Base-by-base conservation (phyloP, 1,140 invertebrate species). In the Ephestia elutella region DNA sequence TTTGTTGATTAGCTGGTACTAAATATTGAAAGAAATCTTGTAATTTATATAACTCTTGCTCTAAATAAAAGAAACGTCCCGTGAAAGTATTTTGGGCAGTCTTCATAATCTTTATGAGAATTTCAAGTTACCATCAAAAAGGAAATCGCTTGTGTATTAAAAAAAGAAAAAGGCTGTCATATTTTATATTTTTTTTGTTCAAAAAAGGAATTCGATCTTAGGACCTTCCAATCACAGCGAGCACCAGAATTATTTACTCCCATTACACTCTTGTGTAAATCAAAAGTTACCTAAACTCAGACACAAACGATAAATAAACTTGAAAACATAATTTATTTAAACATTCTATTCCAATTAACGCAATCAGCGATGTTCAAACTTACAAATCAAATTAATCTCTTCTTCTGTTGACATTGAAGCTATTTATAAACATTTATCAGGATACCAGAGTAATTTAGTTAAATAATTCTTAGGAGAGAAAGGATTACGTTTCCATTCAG, bases 351-450 rank as follows among this genome's bases (percentile, higher is more conserved):
- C 38, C 38, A 44, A 44, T 44, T 44, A 44, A 15, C 38, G 38
- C 38, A 44, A 44, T 44, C 38, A 44, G 7, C 38, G 38, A 44
- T 44, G 38, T 44, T 44, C 38, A 44, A 44, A 44, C 38, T 44
- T 17, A 44, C 38, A 44, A 44, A 44, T 44, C 38, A 44, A 44
- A 44, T 44, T 44, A 44, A 44, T 44, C 38, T 44, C 38, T n/a
- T 13, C 38, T 15, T 10, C 5, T 44, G 1, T 44, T 44, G 38
- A n/a, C 15, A 15, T 17, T 44, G 15, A 2, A n/a, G 38, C 38
- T 44, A 44, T 44, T 44, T 44, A 44, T 44, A 44, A 44, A 44
- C 38, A 44, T 44, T 13, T 44, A 44, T 15, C 38, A 44, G 10
- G 13, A 44, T 17, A 15, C 5, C 13, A 5, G 38, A 4, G 38